Conservation (phyloP, 2,797 vertebrate genomes). For the Numenius phaeopus region DNA sequence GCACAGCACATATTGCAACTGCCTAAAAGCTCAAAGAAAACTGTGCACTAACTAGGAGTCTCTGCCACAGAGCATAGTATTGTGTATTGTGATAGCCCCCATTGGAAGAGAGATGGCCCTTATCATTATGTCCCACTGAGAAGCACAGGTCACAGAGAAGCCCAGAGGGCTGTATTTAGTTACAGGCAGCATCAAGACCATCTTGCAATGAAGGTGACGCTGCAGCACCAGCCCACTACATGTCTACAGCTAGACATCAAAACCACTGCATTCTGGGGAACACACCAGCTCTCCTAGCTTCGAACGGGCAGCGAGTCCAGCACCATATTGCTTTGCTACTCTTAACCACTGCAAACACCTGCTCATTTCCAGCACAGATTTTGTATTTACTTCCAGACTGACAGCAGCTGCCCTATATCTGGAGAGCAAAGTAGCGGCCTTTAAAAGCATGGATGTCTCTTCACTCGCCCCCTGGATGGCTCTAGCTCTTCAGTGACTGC, state of each 20-base stretch:
- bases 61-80: background rate
- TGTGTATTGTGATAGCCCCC: background rate
- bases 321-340: background rate
- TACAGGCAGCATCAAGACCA: background rate
- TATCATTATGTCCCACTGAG: background rate
- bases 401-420: background rate
- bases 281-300: rapidly evolving
- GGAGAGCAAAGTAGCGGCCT: background rate
- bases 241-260: background rate
- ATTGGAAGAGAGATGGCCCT: background rate
- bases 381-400: background rate
- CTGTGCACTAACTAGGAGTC: background rate
- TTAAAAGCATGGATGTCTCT: background rate
- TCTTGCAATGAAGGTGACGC: background rate
- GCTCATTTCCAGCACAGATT: background rate
- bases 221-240: background rate
- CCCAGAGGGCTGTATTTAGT: background rate
- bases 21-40: background rate
- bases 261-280: background rate
- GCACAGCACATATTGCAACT: background rate
- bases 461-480: background rate
- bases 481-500: background rate
- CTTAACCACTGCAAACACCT: background rate
- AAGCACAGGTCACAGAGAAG: background rate
- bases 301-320: background rate